Evolutionary conservation across 1,140 invertebrate genomes (phyloP).

Genomic region (Agraylea sexmaculata): DNA sequence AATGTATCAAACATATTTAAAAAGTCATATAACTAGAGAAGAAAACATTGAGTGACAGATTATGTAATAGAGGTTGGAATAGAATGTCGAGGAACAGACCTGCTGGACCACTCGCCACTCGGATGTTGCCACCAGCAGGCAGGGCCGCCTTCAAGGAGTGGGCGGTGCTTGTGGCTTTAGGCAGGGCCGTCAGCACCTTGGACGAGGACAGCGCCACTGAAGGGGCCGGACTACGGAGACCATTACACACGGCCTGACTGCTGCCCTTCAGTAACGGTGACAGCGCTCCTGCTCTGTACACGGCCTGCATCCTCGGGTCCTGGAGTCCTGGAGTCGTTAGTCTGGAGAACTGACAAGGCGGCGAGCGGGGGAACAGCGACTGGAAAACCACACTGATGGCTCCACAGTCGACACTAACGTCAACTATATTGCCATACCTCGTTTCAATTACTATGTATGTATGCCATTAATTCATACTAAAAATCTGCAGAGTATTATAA

Average conservation of each 20-base stretch:
- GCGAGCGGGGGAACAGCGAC: no score
- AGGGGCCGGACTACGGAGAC: slow-evolving; percentile 37
- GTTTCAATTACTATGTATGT: slow-evolving; percentile 1
- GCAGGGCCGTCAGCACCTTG: slow-evolving; percentile 29
- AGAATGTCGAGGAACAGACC: slow-evolving; percentile 29
- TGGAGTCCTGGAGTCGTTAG: no score
- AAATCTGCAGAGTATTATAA: background rate
- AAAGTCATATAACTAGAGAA: no score
- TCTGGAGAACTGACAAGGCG: no score
- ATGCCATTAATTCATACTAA: background rate
- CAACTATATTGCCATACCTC: background rate
- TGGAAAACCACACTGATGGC: background rate
- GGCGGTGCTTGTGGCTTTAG: slow-evolving; percentile 30
- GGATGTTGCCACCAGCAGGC: slow-evolving; percentile 40
- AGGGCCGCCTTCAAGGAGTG: slow-evolving; percentile 39
- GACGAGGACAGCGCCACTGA: slow-evolving; percentile 31
- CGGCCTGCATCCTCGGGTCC: slow-evolving; percentile 48
- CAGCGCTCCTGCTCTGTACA: slow-evolving; percentile 47
- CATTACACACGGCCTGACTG: slow-evolving; percentile 44
- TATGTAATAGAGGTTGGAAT: no score
- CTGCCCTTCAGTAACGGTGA: slow-evolving; percentile 47
- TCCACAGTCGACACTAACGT: slow-evolving; percentile 1
- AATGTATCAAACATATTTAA: background rate
- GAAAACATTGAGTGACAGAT: background rate
- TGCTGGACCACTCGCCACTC: slow-evolving; percentile 41